These are phyloP conservation scores for Xiphydria camelus DNA, from an alignment of 2,888 invertebrate species.

Conservation along the genomic window DNA sequence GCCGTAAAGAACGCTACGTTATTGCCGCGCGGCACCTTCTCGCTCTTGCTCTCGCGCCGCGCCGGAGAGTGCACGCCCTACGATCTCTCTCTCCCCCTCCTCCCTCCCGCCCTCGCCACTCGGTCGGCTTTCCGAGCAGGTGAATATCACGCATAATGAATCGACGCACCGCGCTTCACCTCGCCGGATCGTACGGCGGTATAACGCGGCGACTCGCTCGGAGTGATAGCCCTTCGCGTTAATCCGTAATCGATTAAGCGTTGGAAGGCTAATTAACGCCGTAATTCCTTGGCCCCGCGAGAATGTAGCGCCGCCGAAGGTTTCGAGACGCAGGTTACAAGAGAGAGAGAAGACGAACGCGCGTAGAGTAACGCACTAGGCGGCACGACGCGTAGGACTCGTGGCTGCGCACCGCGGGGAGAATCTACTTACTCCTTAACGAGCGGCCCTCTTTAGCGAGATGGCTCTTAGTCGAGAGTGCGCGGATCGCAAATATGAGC, in stretches of 20 bases:
- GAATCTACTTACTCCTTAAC: no score
- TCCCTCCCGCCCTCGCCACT: conserved; percentile 20
- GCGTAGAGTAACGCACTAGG: no score
- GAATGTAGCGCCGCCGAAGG: background rate
- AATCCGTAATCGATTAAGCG: conserved; percentile 4
- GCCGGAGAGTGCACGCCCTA: conserved; percentile 1
- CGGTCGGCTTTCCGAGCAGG: conserved; percentile 25
- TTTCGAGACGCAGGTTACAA: background rate
- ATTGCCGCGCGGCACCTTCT: conserved; percentile 24
- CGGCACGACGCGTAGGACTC: no score
- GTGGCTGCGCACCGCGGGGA: no score
- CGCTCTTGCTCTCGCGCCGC: conserved; percentile 10
- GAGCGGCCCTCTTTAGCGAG: no score
- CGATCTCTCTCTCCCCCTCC: conserved; percentile 8
- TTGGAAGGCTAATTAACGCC: background rate
- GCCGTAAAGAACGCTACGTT: conserved; percentile 34
- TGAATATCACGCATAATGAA: conserved; percentile 43
- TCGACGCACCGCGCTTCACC: conserved; percentile 21
- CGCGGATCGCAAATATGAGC: no score
- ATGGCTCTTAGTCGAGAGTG: no score
- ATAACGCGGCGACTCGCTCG: conserved; percentile 10
- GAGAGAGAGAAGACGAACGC: no score
- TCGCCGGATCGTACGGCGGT: conserved; percentile 29
- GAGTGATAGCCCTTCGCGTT: conserved; percentile 1
- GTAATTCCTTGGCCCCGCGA: no score